Evolutionary conservation across 2,797 vertebrate genomes (phyloP), one percentile per base, ranked within the genome.

Genomic region (Mycteria americana): DNA sequence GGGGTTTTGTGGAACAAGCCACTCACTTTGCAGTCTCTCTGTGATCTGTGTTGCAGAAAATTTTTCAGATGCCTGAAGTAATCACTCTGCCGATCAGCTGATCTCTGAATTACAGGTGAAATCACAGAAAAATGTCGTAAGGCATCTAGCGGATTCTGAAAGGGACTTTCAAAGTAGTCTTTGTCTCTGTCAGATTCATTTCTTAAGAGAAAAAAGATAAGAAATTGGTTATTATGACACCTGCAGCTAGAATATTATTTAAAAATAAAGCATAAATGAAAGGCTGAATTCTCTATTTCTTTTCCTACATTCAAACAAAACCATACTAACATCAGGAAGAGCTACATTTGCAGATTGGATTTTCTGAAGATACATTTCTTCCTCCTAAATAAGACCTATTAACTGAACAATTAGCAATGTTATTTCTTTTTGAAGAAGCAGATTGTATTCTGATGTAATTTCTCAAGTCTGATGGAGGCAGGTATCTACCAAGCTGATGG

Each of bases 291-390:
- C 8, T 78, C n/a, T 30, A 6, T 22, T 53, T 51, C 6, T 39
- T 45, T 51, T 69, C 35, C 25, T 64, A 39, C 8, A 7, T n/a
- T 48, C 59, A 53, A 68, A 69, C 4, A 57, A 65, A 70, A 60
- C 21, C 0, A 1, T 28, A 4, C 2, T 13, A 6, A 54, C 3
- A 10, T 21, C 16, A 30, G 30, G 39, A 88, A 78, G 4, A 53
- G 5, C 10, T 59, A 39, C 3, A 2, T 33, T 80, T 75, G 46
- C 74, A 68, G 53, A 17, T 1, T 46, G 25, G 24, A 9, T 69
- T 89, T 69, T 76, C 64, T 74, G 59, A 48, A 70, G n/a, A 12
- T 13, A 3, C 6, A 10, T 57, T 69, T 53, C 48, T 80, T 54
- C 33, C 17, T 45, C 33, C 23, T n/a, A 37, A 62, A 23, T 35